Conservation (phyloP, 2,113 vertebrate species). For the Gallinago media region DNA sequence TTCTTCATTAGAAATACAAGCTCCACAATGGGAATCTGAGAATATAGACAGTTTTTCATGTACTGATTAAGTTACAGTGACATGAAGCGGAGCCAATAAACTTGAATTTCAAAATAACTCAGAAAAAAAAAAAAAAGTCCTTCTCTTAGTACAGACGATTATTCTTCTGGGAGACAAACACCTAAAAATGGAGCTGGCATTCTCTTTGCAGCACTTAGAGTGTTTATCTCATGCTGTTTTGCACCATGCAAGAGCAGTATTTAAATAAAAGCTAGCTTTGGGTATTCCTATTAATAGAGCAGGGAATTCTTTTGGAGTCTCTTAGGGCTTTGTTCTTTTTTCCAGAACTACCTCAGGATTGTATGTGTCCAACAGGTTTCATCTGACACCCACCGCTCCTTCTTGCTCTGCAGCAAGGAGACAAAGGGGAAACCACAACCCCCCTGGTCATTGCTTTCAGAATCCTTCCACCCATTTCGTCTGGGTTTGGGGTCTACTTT, state of each 20-base stretch:
- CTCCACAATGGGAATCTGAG: background rate
- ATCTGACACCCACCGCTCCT: background rate
- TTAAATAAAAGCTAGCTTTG: background rate
- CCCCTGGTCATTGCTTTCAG: background rate
- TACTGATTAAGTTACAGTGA: background rate
- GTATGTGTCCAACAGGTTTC: background rate
- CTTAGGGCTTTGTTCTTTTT: background rate
- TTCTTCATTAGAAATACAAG: background rate
- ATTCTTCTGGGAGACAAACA: background rate
- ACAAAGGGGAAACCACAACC: background rate
- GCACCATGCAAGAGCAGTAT: background rate
- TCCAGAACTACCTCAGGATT: background rate
- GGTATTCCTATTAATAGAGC: rapidly evolving
- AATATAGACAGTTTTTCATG: background rate
- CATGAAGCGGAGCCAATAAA: background rate
- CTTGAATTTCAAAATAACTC: background rate
- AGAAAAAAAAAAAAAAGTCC: background rate
- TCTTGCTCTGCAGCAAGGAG: background rate
- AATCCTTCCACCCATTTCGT: background rate
- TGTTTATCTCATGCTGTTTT: background rate
- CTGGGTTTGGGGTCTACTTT: background rate
- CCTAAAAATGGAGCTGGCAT: background rate
- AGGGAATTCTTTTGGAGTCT: background rate
- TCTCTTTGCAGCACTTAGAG: background rate
- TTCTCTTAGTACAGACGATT: background rate